Percentiles rank a stretch among this genome's conserved stretches.
These are phyloP conservation scores for Lonchura striata DNA, from an alignment of 2,113 vertebrate genomes.

Conservation along the genomic window DNA sequence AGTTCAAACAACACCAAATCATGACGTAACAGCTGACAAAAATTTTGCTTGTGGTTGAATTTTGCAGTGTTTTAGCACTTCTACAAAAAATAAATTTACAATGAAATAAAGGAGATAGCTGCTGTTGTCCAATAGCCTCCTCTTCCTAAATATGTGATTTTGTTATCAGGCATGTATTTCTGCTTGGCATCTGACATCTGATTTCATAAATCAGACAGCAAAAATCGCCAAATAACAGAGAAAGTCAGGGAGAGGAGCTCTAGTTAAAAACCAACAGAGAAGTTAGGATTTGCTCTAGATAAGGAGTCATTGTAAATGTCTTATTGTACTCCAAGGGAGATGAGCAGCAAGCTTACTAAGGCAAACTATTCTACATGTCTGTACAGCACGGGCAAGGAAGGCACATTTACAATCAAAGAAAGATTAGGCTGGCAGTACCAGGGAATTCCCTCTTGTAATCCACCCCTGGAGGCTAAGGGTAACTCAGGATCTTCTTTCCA, in stretches of 20 bases:
- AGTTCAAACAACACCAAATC: not conserved
- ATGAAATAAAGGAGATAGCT: not conserved
- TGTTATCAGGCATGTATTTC: not conserved
- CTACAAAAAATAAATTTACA: not conserved
- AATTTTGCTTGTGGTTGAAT: not conserved
- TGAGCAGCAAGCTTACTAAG: not conserved
- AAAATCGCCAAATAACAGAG: not conserved
- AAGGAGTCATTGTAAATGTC: not conserved
- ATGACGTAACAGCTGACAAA: not conserved
- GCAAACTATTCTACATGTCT: not conserved
- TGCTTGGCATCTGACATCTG: not conserved
- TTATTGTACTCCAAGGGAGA: not conserved
- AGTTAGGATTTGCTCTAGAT: not conserved
- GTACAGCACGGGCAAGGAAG: not conserved
- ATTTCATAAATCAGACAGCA: not conserved
- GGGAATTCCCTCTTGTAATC: not conserved
- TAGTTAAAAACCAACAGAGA: not conserved
- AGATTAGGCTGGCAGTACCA: not conserved
- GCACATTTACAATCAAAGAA: fast-evolving
- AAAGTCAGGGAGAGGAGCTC: not conserved
- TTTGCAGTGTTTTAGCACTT: not conserved
- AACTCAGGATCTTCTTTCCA: not conserved
- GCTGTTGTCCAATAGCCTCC: fast-evolving
- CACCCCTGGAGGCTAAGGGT: too few relatives aligned
- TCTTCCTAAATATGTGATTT: not conserved